Conservation (phyloP, 2,888 invertebrate genomes). For the Acholoe squamosa region DNA sequence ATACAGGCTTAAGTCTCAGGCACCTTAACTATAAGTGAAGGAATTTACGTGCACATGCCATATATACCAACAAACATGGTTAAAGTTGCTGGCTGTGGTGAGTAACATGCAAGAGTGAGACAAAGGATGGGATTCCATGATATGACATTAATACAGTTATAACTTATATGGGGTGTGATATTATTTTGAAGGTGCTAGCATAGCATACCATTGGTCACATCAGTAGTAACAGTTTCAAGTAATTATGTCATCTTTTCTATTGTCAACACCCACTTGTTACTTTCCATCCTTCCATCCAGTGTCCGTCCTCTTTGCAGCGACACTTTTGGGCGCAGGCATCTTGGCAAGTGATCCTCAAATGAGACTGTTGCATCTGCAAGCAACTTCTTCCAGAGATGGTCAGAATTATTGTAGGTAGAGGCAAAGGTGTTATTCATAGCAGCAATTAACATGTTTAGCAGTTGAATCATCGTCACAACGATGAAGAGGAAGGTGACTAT, state of each 20-base stretch:
- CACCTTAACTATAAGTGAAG: too few species aligned
- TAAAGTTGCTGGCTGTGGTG: too few species aligned
- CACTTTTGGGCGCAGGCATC: background rate
- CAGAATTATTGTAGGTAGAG: background rate
- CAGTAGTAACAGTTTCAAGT: too few species aligned
- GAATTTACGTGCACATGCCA: too few species aligned
- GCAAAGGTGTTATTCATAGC: conserved; percentile 34
- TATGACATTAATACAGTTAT: too few species aligned
- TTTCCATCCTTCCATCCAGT: background rate
- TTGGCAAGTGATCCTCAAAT: background rate
- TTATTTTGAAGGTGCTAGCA: too few species aligned
- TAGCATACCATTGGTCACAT: too few species aligned
- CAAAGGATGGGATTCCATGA: too few species aligned
- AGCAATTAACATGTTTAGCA: conserved; percentile 38
- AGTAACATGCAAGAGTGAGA: too few species aligned
- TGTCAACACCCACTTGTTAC: background rate
- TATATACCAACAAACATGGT: too few species aligned
- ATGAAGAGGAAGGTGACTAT: conserved; percentile 34
- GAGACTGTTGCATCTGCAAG: background rate
- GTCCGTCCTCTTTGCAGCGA: background rate
- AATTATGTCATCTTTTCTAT: background rate
- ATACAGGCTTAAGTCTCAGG: too few species aligned
- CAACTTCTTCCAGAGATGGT: background rate
- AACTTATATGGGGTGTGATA: too few species aligned
- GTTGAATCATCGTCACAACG: background rate